Evolutionary conservation across 2,113 vertebrate species (phyloP), one percentile per base, ranked within the genome.

Genomic region (Thalassoma bifasciatum): DNA sequence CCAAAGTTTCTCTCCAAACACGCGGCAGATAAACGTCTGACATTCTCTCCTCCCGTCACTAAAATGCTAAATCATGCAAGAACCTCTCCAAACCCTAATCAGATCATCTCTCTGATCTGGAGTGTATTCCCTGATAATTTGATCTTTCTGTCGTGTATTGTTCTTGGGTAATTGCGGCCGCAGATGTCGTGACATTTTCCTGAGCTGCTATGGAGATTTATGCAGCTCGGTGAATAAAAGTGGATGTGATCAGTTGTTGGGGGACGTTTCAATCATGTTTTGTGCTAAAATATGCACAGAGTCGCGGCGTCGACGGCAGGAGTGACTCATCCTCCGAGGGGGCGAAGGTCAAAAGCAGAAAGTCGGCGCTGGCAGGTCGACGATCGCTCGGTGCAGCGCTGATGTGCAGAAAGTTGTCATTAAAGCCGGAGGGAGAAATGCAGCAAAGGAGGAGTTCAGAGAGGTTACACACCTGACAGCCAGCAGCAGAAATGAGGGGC

Each of bases 171-270:
- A 53, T 52, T 71, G 67, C 40, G 51, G 58, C 22, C 24, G 23
- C 8, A 2, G 60, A 49, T 50, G 17, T 53, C 37, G 2, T 21
- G 62, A 5, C 64, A 58, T 54, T 68, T 66, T 4, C 2, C 1
- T 17, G 38, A 3, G 46, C 69, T 60, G 49, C 59, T 42, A 83
- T 83, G 75, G 59, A 60, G 59, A 77, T 83, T 1, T 40, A 70
- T 70, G 77, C 62, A 52, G 75, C 36, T 6, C 34, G 40, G 23
- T 49, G 57, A 40, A 19, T 53, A 37, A 36, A 51, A 30, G 34
- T 17, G 14, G 49, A 77, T 68, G 30, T 30, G 36, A 75, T 59
- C 17, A 11, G 42, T 9, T 46, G 16, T 37, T 40, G 22, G 24
- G 44, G 10, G 51, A 2, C 8, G 13, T 49, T 59, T 26, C 37